Evolutionary conservation across 1,140 invertebrate genomes (phyloP).

Genomic region (Drosophila suzukii): DNA sequence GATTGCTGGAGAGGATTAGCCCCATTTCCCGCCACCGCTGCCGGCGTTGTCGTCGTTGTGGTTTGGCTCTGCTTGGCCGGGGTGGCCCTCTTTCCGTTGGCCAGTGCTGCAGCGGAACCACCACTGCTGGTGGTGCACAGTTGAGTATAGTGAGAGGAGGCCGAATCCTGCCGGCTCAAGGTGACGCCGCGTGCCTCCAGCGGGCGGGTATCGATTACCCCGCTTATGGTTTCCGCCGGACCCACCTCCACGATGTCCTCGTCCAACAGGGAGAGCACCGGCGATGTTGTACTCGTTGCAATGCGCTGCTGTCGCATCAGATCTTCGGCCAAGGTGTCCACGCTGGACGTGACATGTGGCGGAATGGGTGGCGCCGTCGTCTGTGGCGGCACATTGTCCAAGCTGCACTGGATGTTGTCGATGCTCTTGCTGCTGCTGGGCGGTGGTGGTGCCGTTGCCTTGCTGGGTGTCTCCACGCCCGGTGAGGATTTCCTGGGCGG

Average conservation of each 20-base stretch:
- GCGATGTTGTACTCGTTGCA: constrained; percentile 60
- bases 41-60: constrained; percentile 36
- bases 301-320: constrained; percentile 71
- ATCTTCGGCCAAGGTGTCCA: constrained; percentile 75
- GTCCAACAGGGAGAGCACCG: constrained; percentile 72
- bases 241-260: constrained; percentile 86
- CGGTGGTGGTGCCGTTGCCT: constrained; percentile 37
- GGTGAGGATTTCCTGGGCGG: constrained; percentile 88
- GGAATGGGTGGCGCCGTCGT: constrained; percentile 84
- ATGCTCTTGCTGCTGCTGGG: constrained; percentile 71
- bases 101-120: constrained; percentile 44
- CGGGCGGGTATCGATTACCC: constrained; percentile 87
- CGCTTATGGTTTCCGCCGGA: constrained; percentile 88
- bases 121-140: constrained; percentile 72
- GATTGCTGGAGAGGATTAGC: constrained; percentile 46
- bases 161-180: constrained; percentile 45
- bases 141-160: constrained; percentile 73
- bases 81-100: constrained; percentile 62
- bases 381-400: constrained; percentile 80
- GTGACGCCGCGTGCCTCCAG: constrained; percentile 74
- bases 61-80: constrained; percentile 31
- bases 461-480: constrained; percentile 82
- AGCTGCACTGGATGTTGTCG: constrained; percentile 72
- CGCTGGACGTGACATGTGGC: constrained; percentile 65
- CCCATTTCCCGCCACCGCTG: constrained; percentile 19